A percentile compares a stretch with the other conserved stretches of the same genome.
phyloP scores from a whole-genome alignment of 1,140 invertebrate genomes.

The Drosophila pachea region DNA sequence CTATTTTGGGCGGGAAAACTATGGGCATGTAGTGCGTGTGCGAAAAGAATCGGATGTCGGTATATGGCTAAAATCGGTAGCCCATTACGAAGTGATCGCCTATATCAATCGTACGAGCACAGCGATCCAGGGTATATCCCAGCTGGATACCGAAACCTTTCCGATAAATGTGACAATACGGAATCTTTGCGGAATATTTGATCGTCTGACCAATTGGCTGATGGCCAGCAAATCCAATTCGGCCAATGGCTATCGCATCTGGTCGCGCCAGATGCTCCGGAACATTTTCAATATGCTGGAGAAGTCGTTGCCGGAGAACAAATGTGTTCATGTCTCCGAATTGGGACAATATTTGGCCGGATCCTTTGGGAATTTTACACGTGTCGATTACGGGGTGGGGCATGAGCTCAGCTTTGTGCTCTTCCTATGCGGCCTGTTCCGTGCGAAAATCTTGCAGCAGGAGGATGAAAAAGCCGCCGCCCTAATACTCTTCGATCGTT shows the following conservation, averaged over 20 bases:
- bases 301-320: conserved; percentile 27
- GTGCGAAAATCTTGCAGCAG: conserved; percentile 21
- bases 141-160: conserved; percentile 1
- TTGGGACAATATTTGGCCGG: conserved; percentile 47
- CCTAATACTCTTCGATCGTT: conserved; percentile 50
- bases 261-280: conserved; percentile 42
- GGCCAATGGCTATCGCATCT: conserved; percentile 23
- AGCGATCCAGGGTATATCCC: conserved; percentile 43
- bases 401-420: conserved; percentile 58
- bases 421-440: conserved; percentile 47
- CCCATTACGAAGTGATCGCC: conserved; percentile 34
- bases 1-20: conserved; percentile 9
- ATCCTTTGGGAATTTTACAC: conserved; percentile 46
- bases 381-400: conserved; percentile 46
- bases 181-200: conserved; percentile 39
- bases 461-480: conserved; percentile 45
- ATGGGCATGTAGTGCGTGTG: conserved; percentile 11
- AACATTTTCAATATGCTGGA: conserved; percentile 44
- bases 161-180: conserved; percentile 33
- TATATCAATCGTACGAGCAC: conserved; percentile 44
- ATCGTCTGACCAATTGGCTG: neutral
- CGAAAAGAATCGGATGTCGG: conserved; percentile 17
- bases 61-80: conserved; percentile 33
- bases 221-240: neutral
- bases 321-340: conserved; percentile 45